These are phyloP conservation scores for Trididemnum miniatum DNA, from an alignment of 23 tunicate species.

Conservation along the genomic window DNA sequence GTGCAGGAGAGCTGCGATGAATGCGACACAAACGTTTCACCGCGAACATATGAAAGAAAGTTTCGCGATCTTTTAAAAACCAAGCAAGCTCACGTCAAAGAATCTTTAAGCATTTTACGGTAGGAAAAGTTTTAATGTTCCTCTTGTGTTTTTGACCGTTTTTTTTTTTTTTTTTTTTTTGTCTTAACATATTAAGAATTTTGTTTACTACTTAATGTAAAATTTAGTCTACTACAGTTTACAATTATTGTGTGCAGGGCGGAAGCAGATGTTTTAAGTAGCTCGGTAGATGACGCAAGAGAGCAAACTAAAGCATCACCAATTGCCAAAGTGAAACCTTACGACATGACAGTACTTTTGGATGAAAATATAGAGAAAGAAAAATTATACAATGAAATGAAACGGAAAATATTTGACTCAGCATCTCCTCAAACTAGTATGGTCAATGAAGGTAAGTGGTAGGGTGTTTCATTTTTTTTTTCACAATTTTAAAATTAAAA, in stretches of 20 bases:
- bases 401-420: not conserved
- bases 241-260: slow-evolving; percentile 11
- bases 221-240: no score
- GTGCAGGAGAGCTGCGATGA: not conserved
- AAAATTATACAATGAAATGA: slow-evolving; percentile 6
- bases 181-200: no score
- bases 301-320: not conserved
- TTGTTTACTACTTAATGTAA: no score
- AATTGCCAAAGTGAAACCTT: slow-evolving; percentile 1
- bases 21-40: not conserved
- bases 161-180: no score
- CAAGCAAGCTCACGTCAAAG: slow-evolving; percentile 7
- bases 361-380: slow-evolving; percentile 45
- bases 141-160: not conserved
- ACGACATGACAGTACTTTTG: slow-evolving; percentile 34
- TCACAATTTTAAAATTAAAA: no score
- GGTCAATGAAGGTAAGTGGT: no score
- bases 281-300: slow-evolving; percentile 2
- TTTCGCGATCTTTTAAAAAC: not conserved
- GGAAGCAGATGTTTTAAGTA: slow-evolving; percentile 11
- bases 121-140: not conserved
- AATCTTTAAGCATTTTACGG: not conserved
- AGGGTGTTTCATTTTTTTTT: no score
- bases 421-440: no score
- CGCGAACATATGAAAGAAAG: not conserved